phyloP scores from a whole-genome alignment of 2,888 invertebrate genomes.

The Pollenia angustigena region DNA sequence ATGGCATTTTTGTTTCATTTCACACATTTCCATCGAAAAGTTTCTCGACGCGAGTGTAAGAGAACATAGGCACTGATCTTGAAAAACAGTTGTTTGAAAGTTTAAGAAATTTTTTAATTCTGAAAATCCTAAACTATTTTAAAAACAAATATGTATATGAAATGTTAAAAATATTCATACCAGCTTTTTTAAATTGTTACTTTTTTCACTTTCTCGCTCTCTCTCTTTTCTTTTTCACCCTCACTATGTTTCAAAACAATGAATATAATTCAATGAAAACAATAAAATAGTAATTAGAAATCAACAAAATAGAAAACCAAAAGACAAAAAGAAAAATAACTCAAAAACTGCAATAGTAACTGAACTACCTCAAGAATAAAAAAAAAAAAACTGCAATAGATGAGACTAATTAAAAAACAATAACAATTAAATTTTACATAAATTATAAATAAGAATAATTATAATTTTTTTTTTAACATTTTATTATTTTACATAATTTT shows the following conservation, averaged over 20 bases:
- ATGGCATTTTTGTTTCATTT: no score
- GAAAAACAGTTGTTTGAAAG: no score
- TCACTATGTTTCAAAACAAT: slow-evolving; percentile 48
- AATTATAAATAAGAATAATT: slow-evolving; percentile 54
- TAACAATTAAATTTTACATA: slow-evolving; percentile 62
- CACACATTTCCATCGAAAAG: no score
- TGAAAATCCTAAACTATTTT: no score
- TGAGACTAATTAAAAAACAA: slow-evolving; percentile 72
- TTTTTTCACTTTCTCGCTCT: not conserved
- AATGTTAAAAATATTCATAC: no score
- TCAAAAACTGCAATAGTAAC: slow-evolving; percentile 83
- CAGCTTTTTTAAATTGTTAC: not conserved
- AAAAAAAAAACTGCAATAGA: slow-evolving; percentile 78
- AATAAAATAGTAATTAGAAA: slow-evolving; percentile 71
- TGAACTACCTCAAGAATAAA: slow-evolving; percentile 83
- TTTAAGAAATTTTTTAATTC: no score
- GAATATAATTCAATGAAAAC: slow-evolving; percentile 70
- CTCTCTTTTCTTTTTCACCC: not conserved
- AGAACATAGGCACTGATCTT: no score
- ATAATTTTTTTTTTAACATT: slow-evolving; percentile 52
- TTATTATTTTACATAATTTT: slow-evolving; percentile 57
- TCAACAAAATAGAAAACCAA: slow-evolving; percentile 70
- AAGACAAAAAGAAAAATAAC: slow-evolving; percentile 68
- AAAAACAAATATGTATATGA: no score
- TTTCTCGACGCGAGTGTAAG: no score